Conservation (phyloP, 1,140 invertebrate genomes). For the Rhagoletis zephyria region DNA sequence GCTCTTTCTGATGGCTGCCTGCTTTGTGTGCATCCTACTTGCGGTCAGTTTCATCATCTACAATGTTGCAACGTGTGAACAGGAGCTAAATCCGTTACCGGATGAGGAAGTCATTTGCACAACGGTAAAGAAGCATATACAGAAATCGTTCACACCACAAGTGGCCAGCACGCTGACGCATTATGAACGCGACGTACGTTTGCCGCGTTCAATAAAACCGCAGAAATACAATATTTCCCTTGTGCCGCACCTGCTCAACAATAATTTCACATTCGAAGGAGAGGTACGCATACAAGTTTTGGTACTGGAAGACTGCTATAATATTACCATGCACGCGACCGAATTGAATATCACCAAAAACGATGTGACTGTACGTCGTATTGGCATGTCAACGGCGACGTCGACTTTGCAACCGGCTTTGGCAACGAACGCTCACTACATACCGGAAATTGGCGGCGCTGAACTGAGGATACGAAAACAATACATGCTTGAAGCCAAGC, state of each 20-base stretch:
- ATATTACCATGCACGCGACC: constrained; percentile 84
- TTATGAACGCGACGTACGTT: constrained; percentile 77
- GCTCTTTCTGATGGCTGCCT: constrained; percentile 63
- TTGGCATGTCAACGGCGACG: constrained; percentile 28
- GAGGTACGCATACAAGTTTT: constrained; percentile 81
- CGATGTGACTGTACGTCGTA: constrained; percentile 74
- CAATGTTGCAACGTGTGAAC: constrained; percentile 79
- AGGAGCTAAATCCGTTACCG: constrained; percentile 67
- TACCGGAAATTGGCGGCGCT: constrained; percentile 36
- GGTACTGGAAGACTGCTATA: constrained; percentile 79
- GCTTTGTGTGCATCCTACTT: constrained; percentile 67
- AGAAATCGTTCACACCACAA: constrained; percentile 64
- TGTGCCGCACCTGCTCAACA: constrained; percentile 80
- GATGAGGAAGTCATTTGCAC: constrained; percentile 68
- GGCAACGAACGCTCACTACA: not conserved
- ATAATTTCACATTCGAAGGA: constrained; percentile 85
- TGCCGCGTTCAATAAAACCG: constrained; percentile 80
- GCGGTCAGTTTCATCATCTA: constrained; percentile 80
- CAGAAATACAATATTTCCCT: constrained; percentile 81
- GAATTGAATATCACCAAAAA: constrained; percentile 79
- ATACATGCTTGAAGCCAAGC: constrained; percentile 76
- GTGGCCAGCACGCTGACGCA: constrained; percentile 61
- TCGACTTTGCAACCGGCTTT: not conserved
- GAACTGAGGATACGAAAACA: constrained; percentile 74
- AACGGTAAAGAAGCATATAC: constrained; percentile 66